Base-by-base conservation (phyloP, 2,888 invertebrate genomes). In the Aporophyla lueneburgensis region DNA sequence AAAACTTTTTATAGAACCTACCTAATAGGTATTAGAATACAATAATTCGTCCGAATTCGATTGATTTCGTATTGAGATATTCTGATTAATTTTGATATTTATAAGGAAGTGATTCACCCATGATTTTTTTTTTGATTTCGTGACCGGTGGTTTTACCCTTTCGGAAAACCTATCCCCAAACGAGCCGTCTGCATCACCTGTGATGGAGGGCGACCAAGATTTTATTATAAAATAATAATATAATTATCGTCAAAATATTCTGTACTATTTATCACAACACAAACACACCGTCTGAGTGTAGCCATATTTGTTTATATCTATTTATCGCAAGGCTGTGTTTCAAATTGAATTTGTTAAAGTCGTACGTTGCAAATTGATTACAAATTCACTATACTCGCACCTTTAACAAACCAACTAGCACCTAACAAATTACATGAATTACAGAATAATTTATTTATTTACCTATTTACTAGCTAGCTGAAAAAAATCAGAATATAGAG, bases 351-450 rank as follows among this genome's bases (percentile, higher is more conserved):
- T 87, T n/a, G 76, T 68, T 75, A 65, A 77, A 85, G 75, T 66
- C 43, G 61, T 68, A 77, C 69, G 80, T 83, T 80, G 86, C 76
- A 87, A 86, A 86, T 86, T 83, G 86, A 86, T 86, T 86, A 80
- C 61, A 70, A 76, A 80, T 86, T 80, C 69, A 86, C 75, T 74
- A 75, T 74, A 83, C 63, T 33, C 62, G 71, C 72, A 80, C 65
- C 59, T 67, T 24, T 74, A 65, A 54, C 53, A 72, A 68, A 68
- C 46, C 53, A 46, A 59, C n/a, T 16, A 54, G 63, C 85, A 67
- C 58, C 65, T 74, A 62, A 85, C 76, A 76, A 87, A 78, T 82
- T 73, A 71, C 65, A 77, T 66, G 21, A 62, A 59, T 33, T 59
- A 21, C 33, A 53, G 33, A 62, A 53, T 59, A 51, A 81, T 74